phyloP scores from a whole-genome alignment of 2,113 vertebrate genomes.

The Cnemophilus loriae region DNA sequence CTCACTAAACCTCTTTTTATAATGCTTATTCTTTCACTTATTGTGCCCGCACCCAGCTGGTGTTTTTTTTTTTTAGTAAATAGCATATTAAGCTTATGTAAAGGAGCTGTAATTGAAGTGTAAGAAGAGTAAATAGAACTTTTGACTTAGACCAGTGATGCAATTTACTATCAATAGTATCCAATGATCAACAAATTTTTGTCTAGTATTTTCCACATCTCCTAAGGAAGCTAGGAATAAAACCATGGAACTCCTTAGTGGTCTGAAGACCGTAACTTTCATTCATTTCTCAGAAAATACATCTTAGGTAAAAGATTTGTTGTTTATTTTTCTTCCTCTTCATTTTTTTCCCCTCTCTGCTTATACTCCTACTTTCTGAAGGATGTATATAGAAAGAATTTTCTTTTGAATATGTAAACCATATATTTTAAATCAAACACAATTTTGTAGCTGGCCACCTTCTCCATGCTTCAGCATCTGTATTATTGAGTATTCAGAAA shows the following conservation, averaged over 20 bases:
- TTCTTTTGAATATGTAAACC: not conserved
- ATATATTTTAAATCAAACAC: not conserved
- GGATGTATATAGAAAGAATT: not conserved
- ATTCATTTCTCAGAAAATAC: not conserved
- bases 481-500: not conserved
- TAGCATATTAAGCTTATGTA: not conserved
- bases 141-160: not conserved
- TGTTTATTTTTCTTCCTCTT: not conserved
- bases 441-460: not conserved
- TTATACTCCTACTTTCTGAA: not conserved
- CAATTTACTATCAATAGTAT: not conserved
- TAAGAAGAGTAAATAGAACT: not conserved
- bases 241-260: not conserved
- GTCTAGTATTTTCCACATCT: not conserved
- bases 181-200: not conserved
- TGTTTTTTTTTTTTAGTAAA: not conserved
- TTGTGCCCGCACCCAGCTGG: not conserved
- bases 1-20: not conserved
- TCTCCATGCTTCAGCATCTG: not conserved
- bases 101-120: not conserved
- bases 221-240: not conserved
- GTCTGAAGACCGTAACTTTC: not conserved
- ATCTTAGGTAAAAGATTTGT: not conserved
- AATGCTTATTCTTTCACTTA: not conserved
- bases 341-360: not conserved